Evolutionary conservation across 2,113 vertebrate species (phyloP).

Genomic region (Panthera tigris): DNA sequence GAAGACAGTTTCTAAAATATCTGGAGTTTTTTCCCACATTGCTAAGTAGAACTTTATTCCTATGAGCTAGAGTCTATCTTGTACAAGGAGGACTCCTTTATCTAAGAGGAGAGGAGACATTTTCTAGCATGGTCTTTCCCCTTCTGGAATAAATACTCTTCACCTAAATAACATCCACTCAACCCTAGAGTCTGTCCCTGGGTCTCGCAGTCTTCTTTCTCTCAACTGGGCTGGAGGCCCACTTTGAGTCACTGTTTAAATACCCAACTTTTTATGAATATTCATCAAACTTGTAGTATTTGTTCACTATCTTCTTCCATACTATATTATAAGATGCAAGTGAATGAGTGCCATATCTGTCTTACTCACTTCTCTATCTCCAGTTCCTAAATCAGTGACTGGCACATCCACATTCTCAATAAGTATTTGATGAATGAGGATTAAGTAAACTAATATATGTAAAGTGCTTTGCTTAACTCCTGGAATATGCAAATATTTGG

Average conservation of each 20-base stretch:
- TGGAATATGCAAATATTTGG: neutral
- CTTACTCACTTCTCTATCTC: neutral
- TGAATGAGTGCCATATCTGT: neutral
- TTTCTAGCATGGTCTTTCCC: neutral
- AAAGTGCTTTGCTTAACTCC: neutral
- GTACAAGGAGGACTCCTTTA: neutral
- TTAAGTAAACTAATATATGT: neutral
- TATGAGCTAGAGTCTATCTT: neutral
- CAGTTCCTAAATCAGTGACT: neutral
- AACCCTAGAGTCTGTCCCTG: neutral
- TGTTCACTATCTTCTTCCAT: neutral
- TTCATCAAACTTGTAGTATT: neutral
- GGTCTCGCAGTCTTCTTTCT: neutral
- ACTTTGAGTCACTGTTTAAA: neutral
- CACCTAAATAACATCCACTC: accelerated
- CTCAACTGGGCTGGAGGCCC: neutral
- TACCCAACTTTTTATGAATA: neutral
- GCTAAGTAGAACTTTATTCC: neutral
- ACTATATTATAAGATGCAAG: too few species aligned
- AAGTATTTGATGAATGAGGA: neutral
- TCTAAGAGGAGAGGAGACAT: neutral
- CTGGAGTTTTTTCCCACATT: too few species aligned
- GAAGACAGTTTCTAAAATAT: accelerated
- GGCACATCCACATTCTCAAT: neutral
- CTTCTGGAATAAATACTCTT: neutral